Base-by-base conservation (phyloP, 2,113 vertebrate species). In the Clarias gariepinus region DNA sequence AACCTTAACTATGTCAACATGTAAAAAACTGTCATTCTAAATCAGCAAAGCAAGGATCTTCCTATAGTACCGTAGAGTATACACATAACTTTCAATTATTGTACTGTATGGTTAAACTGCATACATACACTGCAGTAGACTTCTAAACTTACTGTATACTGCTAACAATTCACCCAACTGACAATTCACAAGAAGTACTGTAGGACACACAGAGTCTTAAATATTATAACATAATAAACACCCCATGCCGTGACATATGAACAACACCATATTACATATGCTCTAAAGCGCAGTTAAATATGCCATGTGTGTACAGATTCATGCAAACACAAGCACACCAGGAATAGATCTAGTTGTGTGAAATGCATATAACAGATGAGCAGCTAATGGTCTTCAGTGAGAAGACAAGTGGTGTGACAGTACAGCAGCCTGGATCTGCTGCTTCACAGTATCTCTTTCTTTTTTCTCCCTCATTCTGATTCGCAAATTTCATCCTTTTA, bases 401-500 rank as follows among this genome's bases (percentile, higher is more conserved):
- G 73, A 85, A 79, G n/a, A 64, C 52, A 58, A 69, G 13, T 60
- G 25, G 64, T 47, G 30, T 36, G 53, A 58, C 78, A 86, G 53
- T 73, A 36, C 63, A 81, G 30, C 41, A 81, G 33, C 12, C 66
- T 60, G 28, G 23, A 33, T 81, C 55, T 80, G n/a, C 64, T 83
- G 47, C 61, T 15, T 69, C 52, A 79, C 74, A 79, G 16, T 30
- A 55, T 21, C 60, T 47, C 18, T 25, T 18, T 36, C 57, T 25
- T 30, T 52, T 18, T 16, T 66, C 41, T 6, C 61, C 41, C 68
- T 73, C 23, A 4, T 76, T 86, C 30, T 12, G 23, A 61, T 73
- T 86, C 6, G 41, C 15, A 82, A 86, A 85, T 64, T 81, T 81
- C 41, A 36, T 63, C 81, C 64, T 47, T 71, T 81, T 69, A 64